These are phyloP conservation scores for Acarapis woodi DNA, from an alignment of 1,140 invertebrate genomes.

Conservation along the genomic window DNA sequence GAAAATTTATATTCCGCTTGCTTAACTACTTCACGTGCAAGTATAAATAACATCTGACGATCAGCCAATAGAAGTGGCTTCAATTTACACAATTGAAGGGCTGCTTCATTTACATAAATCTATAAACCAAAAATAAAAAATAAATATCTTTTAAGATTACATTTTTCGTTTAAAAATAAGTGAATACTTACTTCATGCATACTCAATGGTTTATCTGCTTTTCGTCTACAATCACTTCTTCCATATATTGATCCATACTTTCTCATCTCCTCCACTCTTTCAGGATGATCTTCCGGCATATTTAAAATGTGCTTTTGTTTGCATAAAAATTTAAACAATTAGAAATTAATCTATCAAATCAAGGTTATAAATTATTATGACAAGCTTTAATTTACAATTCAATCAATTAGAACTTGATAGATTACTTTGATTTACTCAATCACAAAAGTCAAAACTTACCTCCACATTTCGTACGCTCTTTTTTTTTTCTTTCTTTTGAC, in stretches of 20 bases:
- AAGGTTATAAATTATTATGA: too few relatives aligned
- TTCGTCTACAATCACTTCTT: slow-evolving; percentile 70
- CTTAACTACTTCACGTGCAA: slow-evolving; percentile 72
- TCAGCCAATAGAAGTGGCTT: slow-evolving; percentile 63
- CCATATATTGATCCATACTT: slow-evolving; percentile 91
- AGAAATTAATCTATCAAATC: too few relatives aligned
- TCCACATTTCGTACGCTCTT: too few relatives aligned
- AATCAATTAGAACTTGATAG: too few relatives aligned
- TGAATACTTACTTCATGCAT: slow-evolving; percentile 45
- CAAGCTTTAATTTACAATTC: too few relatives aligned
- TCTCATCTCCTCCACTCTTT: slow-evolving; percentile 67
- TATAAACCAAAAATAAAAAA: slow-evolving; percentile 14
- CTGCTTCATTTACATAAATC: slow-evolving; percentile 85
- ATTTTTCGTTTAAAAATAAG: too few relatives aligned
- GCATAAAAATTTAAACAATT: too few relatives aligned
- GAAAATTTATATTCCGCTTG: slow-evolving; percentile 69
- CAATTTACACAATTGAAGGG: slow-evolving; percentile 70
- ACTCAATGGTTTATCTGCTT: slow-evolving; percentile 77
- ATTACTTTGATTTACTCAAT: too few relatives aligned
- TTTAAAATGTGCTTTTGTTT: slow-evolving; percentile 54
- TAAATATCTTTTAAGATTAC: too few relatives aligned
- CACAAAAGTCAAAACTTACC: too few relatives aligned
- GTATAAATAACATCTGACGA: slow-evolving; percentile 71
- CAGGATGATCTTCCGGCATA: slow-evolving; percentile 57
- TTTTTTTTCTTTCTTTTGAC: too few relatives aligned